A percentile compares a stretch with the other conserved stretches of the same genome.
Conservation (phyloP, 2,888 invertebrate species). For the Laothoe populi region DNA sequence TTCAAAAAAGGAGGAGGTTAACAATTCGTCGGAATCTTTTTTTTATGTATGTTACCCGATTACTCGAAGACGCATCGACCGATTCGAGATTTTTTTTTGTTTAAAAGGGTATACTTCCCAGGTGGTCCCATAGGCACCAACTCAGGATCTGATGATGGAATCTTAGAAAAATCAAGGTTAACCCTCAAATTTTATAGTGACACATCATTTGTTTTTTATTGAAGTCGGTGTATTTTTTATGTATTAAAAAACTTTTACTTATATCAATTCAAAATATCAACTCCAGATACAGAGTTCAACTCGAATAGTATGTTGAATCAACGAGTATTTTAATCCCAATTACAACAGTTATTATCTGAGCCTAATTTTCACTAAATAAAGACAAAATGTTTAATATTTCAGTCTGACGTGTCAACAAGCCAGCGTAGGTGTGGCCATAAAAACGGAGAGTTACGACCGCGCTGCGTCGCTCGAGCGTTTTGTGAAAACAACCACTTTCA, state of each 20-base stretch:
- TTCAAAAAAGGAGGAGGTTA: too few relatives aligned
- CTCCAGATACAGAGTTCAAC: neutral
- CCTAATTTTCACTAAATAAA: conserved; percentile 18
- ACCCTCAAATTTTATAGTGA: too few relatives aligned
- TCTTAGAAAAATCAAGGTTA: too few relatives aligned
- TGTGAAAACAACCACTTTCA: conserved; percentile 42
- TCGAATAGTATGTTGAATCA: neutral
- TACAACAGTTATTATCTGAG: neutral
- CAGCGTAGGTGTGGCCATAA: conserved; percentile 50
- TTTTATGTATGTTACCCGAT: too few relatives aligned
- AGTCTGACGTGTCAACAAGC: conserved; percentile 1
- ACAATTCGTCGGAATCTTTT: too few relatives aligned
- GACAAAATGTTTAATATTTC: conserved; percentile 13
- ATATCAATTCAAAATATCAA: neutral
- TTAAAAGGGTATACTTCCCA: too few relatives aligned
- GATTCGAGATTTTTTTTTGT: too few relatives aligned
- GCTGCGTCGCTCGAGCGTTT: conserved; percentile 40
- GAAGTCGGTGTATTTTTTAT: too few relatives aligned
- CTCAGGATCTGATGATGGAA: too few relatives aligned
- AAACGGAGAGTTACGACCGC: conserved; percentile 44
- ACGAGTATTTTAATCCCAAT: neutral
- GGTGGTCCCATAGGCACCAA: too few relatives aligned
- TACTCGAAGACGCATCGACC: too few relatives aligned
- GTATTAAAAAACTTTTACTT: neutral
- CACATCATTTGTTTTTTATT: too few relatives aligned